Evolutionary conservation across 2,797 vertebrate species (phyloP), one percentile per base, ranked within the genome.

Genomic region (Mus minutoides): DNA sequence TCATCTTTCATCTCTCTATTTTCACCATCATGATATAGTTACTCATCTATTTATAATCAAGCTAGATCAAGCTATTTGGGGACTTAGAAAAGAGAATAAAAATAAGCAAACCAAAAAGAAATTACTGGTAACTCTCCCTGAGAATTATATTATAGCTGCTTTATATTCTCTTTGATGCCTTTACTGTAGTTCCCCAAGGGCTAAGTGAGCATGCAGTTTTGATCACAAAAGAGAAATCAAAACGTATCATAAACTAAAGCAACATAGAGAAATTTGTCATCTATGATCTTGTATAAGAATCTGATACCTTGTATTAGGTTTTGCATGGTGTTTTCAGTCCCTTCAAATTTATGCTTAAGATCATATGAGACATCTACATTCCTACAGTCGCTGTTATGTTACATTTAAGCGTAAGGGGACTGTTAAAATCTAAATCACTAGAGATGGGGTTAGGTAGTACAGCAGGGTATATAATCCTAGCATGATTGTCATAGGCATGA

Each of bases 191-290:
- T 94, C 43, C 43, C 56, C 29, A 75, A 93, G 64, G 49, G 17
- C 60, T 29, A 26, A 80, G 22, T 64, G 54, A 90, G n/a, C 26
- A 56, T n/a, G 9, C 26, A 43, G 52, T 19, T 31, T 83, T 87
- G 26, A n/a, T 64, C 78, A 92, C 49, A 93, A 78, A 52, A 77
- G n/a, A 92, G 17, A 80, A 85, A 54, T 94, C 16, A 31, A 92
- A 77, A 3, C 75, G 67, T 49, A 87, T 67, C 16, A 46, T 77
- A 77, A 82, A 52, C 37, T 87, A 37, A 89, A 85, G 64, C 60
- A 77, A n/a, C 17, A 69, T 6, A 16, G 10, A 76, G 26, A 84
- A 58, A 5, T 67, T 78, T 46, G 16, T 58, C 56, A 5, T n/a
- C 34, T 40, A 6, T 52, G 10, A 29, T 67, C 46, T 92, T 83